Evolutionary conservation across 2,113 vertebrate genomes (phyloP).

Genomic region (Romanogobio albipinnatus): DNA sequence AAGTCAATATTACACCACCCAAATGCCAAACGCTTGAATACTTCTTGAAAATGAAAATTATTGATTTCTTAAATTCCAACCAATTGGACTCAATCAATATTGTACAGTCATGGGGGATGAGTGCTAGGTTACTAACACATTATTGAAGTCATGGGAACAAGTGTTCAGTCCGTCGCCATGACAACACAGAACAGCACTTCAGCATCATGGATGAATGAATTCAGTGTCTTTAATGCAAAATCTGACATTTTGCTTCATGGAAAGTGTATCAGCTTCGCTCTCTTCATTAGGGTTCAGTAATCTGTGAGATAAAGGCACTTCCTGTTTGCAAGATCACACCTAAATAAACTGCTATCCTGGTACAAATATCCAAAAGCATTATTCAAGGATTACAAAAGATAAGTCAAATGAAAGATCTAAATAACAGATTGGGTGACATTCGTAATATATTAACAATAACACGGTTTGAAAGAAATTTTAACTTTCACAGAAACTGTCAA

Average conservation of each 20-base stretch:
- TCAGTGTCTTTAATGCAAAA: conserved; percentile 39
- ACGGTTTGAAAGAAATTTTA: neutral
- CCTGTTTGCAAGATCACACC: neutral
- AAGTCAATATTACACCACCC: neutral
- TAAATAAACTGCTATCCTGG: neutral
- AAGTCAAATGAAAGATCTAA: neutral
- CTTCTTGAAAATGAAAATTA: neutral
- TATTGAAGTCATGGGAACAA: conserved; percentile 39
- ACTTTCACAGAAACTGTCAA: conserved; percentile 26
- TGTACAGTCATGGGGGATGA: neutral
- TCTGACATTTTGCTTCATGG: conserved; percentile 31
- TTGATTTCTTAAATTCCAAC: conserved; percentile 7
- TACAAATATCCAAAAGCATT: neutral
- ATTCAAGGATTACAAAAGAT: neutral
- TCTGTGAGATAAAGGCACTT: neutral
- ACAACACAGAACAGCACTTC: conserved; percentile 46
- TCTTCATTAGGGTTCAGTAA: neutral
- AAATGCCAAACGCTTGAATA: neutral
- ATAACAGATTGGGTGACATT: neutral
- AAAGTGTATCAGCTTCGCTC: conserved; percentile 15
- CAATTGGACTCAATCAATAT: neutral
- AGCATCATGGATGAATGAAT: conserved; percentile 25
- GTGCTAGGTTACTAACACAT: conserved; percentile 38
- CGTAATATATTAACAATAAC: neutral
- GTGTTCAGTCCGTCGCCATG: conserved; percentile 55